Evolutionary conservation across 2,888 invertebrate genomes (phyloP), one percentile per base, ranked within the genome.

Genomic region (Euzetes globulus): DNA sequence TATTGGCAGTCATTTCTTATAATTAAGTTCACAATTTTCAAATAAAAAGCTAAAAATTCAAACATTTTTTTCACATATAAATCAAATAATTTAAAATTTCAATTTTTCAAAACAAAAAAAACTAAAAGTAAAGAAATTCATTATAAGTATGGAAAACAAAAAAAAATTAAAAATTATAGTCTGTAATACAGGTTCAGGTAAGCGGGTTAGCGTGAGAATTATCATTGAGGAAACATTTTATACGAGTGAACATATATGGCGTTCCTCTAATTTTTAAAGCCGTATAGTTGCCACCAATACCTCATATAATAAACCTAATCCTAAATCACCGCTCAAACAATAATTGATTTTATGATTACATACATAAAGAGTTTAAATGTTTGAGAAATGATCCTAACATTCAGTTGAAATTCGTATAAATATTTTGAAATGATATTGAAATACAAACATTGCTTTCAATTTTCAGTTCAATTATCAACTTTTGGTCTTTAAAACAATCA

Each of bases 211-310:
- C 68, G 68, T 68, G 68, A 68, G 68, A 45, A 45, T 22, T 45
- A 68, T 45, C 68, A 68, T 68, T 68, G 68, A 68, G 68, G 68
- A 68, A 68, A 68, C 68, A 68, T 19, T 19, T 33, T 45, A 68
- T 19, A 13, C 68, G 22, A 65, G 45, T 68, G 68, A 68, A 41
- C 17, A 45, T 45, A 41, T 19, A 45, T 45, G 45, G 41, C 45
- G 45, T 68, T 45, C 45, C 17, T 45, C 22, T 41, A 1, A 33
- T 68, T 41, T 22, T 63, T 9, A 22, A 19, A 17, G 45, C 68
- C 9, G 9, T 17, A 27, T 19, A 33, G 29, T 33, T 63, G 33
- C 37, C 33, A 27, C 29, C 33, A 55, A 25, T 55, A 25, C 25
- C 55, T 55, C 25, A 55, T 25, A 33, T 33, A 58, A 58, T 58